Evolutionary conservation across 2,797 vertebrate species (phyloP), one percentile per base, ranked within the genome.

Genomic region (Acipenser oxyrinchus): DNA sequence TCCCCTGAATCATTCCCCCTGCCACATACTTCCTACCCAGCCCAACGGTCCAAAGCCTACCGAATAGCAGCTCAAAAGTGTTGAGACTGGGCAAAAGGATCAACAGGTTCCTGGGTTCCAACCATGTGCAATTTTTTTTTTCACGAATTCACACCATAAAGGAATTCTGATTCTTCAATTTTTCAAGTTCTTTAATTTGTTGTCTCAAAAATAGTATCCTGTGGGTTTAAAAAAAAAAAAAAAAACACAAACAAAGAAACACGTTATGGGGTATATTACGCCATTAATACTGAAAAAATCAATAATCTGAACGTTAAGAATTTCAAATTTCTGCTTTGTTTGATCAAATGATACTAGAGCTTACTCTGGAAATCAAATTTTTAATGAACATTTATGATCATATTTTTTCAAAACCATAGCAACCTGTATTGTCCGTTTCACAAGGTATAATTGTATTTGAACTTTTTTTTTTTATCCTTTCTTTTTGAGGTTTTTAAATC

Each of bases 141-240:
- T 37, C 1, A 37, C 79, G 84, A 89, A 88, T 94, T 90, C 91
- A 98, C 92, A 99, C 93, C 96, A 99, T 99, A 86, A 99, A 99
- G 79, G 96, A 99, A 92, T 99, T 99, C 90, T 99, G 96, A 88
- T 99, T 99, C 93, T 99, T 99, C 92, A 99, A 88, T 87, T 99
- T 99, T 95, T 99, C 96, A 82, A 99, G 96, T 96, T 99, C 97
- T 94, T 99, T 99, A 89, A 99, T 98, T 93, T 99, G 97, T 90
- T 99, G 96, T 93, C 96, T 95, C 91, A 99, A 90, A 91, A 99
- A 98, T 74, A 99, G 91, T 96, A 99, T 99, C 94, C 97, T 99
- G 87, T 10, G 1, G 53, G 59, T 37, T 37, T n/a, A 12, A 52
- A 15, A 11, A 48, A 37, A 6, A 60, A 11, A 12, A 12, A 52